phyloP scores from a whole-genome alignment of 2,888 invertebrate species.

The Clivina fossor region DNA sequence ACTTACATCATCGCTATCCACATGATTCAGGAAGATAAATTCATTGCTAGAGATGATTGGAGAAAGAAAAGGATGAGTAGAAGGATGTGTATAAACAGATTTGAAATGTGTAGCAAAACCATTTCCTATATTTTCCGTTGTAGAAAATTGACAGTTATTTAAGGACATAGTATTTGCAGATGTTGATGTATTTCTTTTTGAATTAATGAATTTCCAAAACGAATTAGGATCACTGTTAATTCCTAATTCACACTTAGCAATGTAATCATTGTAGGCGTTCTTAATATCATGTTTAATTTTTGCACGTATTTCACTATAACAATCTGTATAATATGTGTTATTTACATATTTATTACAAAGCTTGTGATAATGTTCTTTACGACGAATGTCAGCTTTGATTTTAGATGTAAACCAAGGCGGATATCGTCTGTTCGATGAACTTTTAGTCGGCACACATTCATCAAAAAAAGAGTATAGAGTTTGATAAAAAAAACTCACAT shows the following conservation, averaged over 20 bases:
- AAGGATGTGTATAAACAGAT: no score
- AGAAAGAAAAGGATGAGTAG: no score
- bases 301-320: constrained; percentile 5
- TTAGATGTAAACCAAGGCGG: constrained; percentile 6
- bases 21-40: no score
- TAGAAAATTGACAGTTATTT: constrained; percentile 1
- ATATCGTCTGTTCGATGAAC: not conserved
- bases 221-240: constrained; percentile 3
- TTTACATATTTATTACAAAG: not conserved
- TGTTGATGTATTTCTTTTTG: constrained; percentile 5
- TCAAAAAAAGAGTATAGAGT: not conserved
- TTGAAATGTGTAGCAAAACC: no score
- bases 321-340: not conserved
- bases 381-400: constrained; percentile 2
- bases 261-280: constrained; percentile 5
- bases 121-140: no score
- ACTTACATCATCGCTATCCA: not conserved
- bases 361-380: constrained; percentile 5
- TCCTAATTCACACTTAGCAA: not conserved
- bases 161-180: not conserved
- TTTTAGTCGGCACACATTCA: constrained; percentile 4
- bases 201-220: constrained; percentile 7
- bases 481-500: not conserved
- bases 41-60: no score
- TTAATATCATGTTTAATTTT: not conserved